Conservation (phyloP, 1,140 invertebrate species). For the Cotesia glomerata region DNA sequence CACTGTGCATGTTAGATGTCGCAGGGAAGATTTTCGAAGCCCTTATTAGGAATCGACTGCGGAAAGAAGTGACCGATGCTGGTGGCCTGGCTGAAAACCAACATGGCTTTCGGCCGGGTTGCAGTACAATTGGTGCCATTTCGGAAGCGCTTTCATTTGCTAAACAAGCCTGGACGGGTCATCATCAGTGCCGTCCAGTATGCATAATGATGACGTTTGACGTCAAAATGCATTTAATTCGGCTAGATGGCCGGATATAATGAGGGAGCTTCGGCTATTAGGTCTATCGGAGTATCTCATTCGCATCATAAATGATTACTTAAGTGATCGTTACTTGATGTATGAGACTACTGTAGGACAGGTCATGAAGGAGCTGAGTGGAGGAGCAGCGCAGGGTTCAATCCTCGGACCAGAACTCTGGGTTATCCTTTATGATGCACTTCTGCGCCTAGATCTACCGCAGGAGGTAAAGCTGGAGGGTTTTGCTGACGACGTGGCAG, state of each 20-base stretch:
- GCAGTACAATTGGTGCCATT: background rate
- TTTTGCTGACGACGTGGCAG: constrained; percentile 14
- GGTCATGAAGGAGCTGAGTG: constrained; percentile 10
- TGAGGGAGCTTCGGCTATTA: background rate
- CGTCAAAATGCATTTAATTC: constrained; percentile 33
- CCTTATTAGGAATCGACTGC: constrained; percentile 18
- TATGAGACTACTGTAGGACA: background rate
- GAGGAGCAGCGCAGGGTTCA: constrained; percentile 43
- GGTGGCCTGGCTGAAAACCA: constrained; percentile 23
- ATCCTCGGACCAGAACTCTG: constrained; percentile 46
- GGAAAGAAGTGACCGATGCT: background rate
- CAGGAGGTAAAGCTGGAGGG: constrained; percentile 34
- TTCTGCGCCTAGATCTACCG: constrained; percentile 41
- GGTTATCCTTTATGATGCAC: constrained; percentile 44
- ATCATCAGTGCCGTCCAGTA: constrained; percentile 4
- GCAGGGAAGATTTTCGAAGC: constrained; percentile 36
- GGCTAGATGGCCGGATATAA: background rate
- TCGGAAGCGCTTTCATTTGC: constrained; percentile 14
- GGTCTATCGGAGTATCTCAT: constrained; percentile 20
- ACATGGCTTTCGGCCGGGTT: constrained; percentile 33
- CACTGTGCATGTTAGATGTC: constrained; percentile 34
- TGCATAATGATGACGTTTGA: constrained; percentile 35
- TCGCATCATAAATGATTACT: constrained; percentile 34
- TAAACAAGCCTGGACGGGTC: background rate
- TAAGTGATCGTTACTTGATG: constrained; percentile 15